phyloP scores from a whole-genome alignment of 2,888 invertebrate genomes.

The Meteorus colon region DNA sequence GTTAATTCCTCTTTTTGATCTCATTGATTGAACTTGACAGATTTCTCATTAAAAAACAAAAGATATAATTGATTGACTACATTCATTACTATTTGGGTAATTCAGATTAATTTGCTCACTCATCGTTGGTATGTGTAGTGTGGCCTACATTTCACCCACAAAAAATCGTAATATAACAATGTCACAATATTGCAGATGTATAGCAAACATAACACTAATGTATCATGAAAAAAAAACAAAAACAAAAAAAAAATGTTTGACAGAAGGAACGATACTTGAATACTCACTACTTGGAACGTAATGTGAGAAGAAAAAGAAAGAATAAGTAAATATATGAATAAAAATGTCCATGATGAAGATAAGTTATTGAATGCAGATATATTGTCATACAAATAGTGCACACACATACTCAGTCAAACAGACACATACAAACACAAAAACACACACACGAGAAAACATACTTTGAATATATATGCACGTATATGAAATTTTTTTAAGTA shows the following conservation, averaged over 20 bases:
- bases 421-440: background rate
- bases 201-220: conserved; percentile 58
- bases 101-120: conserved; percentile 33
- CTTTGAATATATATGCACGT: conserved; percentile 48
- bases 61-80: background rate
- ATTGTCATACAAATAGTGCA: conserved; percentile 39
- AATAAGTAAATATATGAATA: conserved; percentile 25
- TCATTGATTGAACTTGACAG: background rate
- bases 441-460: conserved; percentile 47
- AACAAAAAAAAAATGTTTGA: conserved; percentile 31
- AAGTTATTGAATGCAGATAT: conserved; percentile 52
- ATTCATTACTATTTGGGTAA: conserved; percentile 28
- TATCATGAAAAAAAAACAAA: conserved; percentile 54
- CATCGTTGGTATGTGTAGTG: conserved; percentile 32
- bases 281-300: conserved; percentile 56
- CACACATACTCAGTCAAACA: background rate
- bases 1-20: background rate
- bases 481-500: conserved; percentile 52
- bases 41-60: background rate
- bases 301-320: conserved; percentile 39
- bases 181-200: conserved; percentile 62
- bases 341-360: conserved; percentile 57
- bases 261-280: conserved; percentile 18
- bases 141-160: conserved; percentile 46
- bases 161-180: conserved; percentile 53